phyloP scores from a whole-genome alignment of 2,113 vertebrate genomes.

The Rousettus leschenaultii region DNA sequence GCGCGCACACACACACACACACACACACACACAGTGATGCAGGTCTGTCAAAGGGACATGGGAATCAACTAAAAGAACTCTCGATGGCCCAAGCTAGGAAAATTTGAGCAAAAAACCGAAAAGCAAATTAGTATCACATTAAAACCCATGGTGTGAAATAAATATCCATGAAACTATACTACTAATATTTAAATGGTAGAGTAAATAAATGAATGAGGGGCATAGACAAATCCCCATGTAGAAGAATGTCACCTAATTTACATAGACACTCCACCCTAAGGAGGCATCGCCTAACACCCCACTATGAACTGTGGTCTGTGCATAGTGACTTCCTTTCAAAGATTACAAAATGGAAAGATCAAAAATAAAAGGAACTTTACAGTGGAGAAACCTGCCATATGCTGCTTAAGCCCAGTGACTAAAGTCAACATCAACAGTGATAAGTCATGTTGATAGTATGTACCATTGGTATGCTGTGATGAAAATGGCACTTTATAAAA shows the following conservation, averaged over 20 bases:
- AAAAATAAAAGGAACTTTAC: neutral
- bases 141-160: neutral
- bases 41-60: neutral
- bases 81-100: neutral
- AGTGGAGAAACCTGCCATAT: neutral
- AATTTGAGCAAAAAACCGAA: neutral
- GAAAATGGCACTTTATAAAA: neutral
- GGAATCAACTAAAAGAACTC: neutral
- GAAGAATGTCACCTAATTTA: neutral
- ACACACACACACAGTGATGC: neutral
- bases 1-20: too few relatives aligned
- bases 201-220: neutral
- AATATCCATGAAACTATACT: neutral
- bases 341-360: neutral
- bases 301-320: neutral
- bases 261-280: neutral
- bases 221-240: neutral
- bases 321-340: neutral
- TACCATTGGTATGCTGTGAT: neutral
- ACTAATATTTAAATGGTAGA: neutral
- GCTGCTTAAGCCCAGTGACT: neutral
- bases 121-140: neutral
- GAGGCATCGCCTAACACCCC: neutral
- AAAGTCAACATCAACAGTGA: neutral
- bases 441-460: neutral